Evolutionary conservation across 1,140 invertebrate species (phyloP), one percentile per base, ranked within the genome.

Genomic region (Laodelphax striatellus): DNA sequence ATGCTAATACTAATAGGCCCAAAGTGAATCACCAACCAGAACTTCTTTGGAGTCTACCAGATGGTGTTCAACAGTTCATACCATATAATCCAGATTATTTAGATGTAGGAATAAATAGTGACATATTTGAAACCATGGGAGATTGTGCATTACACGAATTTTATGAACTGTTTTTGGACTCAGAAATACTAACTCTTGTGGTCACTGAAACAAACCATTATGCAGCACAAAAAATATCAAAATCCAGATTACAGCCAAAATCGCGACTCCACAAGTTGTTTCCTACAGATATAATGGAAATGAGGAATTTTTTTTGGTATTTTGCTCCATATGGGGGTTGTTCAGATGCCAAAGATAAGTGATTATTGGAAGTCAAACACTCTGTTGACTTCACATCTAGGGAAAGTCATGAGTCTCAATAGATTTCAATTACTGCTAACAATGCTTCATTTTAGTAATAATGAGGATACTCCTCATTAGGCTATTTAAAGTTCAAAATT

Each of bases 111-210:
- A 59, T 50, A 57, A 55, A n/a, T 62, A 28, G 52, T 14, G 50
- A 44, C 14, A 50, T 11, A n/a, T 6, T 21, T 24, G 17, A 63
- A 63, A 28, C 60, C 52, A 22, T 24, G 62, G n/a, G 19, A 9
- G 53, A 59, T 63, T 50, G 6, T 63, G n/a, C 60, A 63, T 17
- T 63, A 63, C 52, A 63, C 4, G 61, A 63, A 38, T 17, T 31
- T 31, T 31, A 31, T 31, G 4, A 5, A 9, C 9, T 31, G 4
- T 31, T 31, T 9, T 5, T 31, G 4, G 28, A 31, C 28, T 5
- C 4, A 4, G 9, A 31, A 5, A 31, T 31, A 5, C 9, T 31
- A 31, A 9, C 4, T 5, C 28, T 5, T 9, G 9, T 31, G 9
- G 28, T 31, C 28, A 5, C 9, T 31, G 28, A 31, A 31, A 31